Evolutionary conservation across 1,140 invertebrate species (phyloP).

Genomic region (Homarus americanus): DNA sequence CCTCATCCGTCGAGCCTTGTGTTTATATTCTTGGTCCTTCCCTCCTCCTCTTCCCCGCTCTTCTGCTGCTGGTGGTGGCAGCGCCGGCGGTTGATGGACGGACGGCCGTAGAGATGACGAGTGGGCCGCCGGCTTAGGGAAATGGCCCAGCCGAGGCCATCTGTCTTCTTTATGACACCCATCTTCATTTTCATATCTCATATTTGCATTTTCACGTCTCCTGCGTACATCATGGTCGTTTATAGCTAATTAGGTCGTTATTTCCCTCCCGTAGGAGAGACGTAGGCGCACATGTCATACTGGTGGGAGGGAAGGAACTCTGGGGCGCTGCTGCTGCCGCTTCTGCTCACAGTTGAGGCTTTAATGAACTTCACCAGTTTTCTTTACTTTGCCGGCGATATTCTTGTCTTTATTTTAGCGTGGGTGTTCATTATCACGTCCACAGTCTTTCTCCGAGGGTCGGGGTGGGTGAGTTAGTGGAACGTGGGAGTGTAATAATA

Average conservation of each 20-base stretch:
- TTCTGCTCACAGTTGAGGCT: background rate
- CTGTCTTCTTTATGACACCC: constrained; percentile 89
- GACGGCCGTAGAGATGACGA: constrained; percentile 82
- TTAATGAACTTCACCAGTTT: no score
- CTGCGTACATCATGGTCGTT: constrained; percentile 83
- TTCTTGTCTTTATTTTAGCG: no score
- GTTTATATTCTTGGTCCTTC: background rate
- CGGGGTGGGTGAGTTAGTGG: no score
- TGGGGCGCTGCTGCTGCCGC: background rate
- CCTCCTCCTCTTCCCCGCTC: background rate
- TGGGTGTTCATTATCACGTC: no score
- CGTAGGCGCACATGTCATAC: constrained; percentile 52
- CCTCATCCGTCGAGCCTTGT: background rate
- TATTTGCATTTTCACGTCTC: constrained; percentile 83
- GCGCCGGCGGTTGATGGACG: constrained; percentile 82
- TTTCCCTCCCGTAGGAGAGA: constrained; percentile 75
- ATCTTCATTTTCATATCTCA: constrained; percentile 90
- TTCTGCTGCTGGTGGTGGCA: constrained; percentile 21
- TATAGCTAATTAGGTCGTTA: constrained; percentile 85
- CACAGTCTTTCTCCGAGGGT: no score
- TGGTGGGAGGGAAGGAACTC: background rate
- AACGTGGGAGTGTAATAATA: background rate
- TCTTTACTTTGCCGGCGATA: no score
- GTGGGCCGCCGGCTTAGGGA: constrained; percentile 82
- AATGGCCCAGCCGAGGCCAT: constrained; percentile 86